Conservation (phyloP, 92 coral and sea anemone species). For the Palythoa grandis region DNA sequence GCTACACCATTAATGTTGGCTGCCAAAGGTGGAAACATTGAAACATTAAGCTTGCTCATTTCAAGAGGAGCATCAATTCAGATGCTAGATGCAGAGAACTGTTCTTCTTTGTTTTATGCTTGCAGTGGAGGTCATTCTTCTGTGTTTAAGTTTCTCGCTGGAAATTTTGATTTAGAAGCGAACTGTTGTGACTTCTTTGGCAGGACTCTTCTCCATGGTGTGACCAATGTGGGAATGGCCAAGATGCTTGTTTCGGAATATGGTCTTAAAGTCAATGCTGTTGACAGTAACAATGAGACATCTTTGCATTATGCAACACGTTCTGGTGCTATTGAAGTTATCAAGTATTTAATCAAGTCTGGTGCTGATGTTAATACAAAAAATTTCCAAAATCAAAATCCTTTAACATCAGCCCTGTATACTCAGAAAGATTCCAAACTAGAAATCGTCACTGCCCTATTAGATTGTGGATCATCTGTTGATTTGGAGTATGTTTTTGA, state of each 20-base stretch:
- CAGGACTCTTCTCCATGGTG: neutral
- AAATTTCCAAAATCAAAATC: neutral
- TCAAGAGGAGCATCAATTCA: slow-evolving; percentile 19
- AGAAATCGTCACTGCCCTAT: neutral
- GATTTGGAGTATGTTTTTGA: neutral
- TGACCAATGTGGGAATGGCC: neutral
- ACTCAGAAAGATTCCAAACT: neutral
- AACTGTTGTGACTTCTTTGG: neutral
- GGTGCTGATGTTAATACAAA: slow-evolving; percentile 5
- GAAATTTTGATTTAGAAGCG: neutral
- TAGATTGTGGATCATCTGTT: neutral
- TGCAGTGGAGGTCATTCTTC: slow-evolving; percentile 30
- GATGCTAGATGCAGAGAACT: neutral
- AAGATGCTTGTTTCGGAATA: neutral
- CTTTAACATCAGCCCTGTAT: neutral
- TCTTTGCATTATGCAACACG: neutral
- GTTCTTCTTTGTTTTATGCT: slow-evolving; percentile 27
- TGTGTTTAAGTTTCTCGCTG: neutral
- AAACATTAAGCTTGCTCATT: slow-evolving; percentile 7
- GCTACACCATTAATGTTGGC: slow-evolving; percentile 12
- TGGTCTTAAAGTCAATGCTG: neutral
- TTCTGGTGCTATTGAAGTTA: neutral
- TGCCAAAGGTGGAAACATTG: slow-evolving; percentile 17
- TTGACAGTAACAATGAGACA: neutral
- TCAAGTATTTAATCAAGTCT: neutral